These are phyloP conservation scores for Acromyrmex heyeri DNA, from an alignment of 1,140 invertebrate species.

Conservation along the genomic window DNA sequence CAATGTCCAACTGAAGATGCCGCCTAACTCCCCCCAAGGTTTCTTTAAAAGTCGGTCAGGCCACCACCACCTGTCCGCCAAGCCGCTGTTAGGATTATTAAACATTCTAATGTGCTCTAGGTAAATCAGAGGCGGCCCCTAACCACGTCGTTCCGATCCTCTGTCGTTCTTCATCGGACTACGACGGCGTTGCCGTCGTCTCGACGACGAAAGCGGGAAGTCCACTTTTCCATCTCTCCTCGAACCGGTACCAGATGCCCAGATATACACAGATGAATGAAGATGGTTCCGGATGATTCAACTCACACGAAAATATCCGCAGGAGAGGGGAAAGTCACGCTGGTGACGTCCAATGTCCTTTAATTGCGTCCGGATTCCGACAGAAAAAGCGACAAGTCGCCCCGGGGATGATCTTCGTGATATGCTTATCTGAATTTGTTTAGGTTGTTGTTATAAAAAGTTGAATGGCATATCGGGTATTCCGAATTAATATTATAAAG, in stretches of 20 bases:
- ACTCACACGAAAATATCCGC: slow-evolving; percentile 5
- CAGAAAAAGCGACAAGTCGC: slow-evolving; percentile 51
- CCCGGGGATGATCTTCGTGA: not conserved
- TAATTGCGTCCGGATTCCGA: slow-evolving; percentile 54
- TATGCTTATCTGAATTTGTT: not conserved
- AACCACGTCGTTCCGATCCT: slow-evolving; percentile 16
- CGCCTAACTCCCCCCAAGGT: slow-evolving; percentile 84
- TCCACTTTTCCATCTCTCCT: slow-evolving; percentile 33
- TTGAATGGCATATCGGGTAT: not conserved
- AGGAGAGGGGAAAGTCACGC: not conserved
- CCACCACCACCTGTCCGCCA: slow-evolving; percentile 79
- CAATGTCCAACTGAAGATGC: slow-evolving; percentile 86
- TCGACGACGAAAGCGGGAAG: slow-evolving; percentile 25
- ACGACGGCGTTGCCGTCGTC: not conserved
- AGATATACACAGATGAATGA: slow-evolving; percentile 37
- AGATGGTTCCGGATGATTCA: slow-evolving; percentile 58
- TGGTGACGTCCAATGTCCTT: slow-evolving; percentile 22
- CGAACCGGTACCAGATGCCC: slow-evolving; percentile 42
- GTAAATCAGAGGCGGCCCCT: slow-evolving; percentile 69
- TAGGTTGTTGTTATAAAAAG: not conserved
- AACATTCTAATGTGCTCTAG: slow-evolving; percentile 79
- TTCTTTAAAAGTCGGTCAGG: slow-evolving; percentile 85
- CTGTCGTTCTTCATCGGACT: slow-evolving; percentile 10
- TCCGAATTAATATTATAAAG: not conserved
- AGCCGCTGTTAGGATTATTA: slow-evolving; percentile 81